Evolutionary conservation across 2,113 vertebrate species (phyloP).

Genomic region (Arizona elegans): DNA sequence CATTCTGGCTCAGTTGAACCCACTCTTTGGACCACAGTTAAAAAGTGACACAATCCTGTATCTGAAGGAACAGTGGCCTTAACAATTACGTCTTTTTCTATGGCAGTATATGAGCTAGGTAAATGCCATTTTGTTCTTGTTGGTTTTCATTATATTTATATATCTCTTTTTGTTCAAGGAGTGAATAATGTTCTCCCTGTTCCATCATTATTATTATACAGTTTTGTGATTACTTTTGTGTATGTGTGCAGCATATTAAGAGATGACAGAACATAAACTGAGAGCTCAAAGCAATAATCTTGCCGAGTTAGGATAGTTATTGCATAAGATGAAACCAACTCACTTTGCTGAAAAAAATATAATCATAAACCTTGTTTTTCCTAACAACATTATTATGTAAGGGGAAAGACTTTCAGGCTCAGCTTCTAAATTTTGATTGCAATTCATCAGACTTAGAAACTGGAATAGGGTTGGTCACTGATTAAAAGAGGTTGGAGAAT

Average conservation of each 20-base stretch:
- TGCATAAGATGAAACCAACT: neutral
- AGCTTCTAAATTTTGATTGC: neutral
- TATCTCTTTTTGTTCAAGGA: neutral
- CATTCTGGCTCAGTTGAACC: conserved; percentile 94
- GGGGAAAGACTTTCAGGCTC: neutral
- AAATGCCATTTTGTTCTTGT: conserved; percentile 41
- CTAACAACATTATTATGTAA: neutral
- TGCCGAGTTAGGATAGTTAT: neutral
- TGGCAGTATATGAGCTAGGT: conserved; percentile 55
- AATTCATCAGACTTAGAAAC: neutral
- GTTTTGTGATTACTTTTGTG: neutral
- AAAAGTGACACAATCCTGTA: conserved; percentile 87
- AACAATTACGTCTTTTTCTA: conserved; percentile 40
- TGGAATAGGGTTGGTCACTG: neutral
- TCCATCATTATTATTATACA: neutral
- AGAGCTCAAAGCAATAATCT: neutral
- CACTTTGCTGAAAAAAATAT: neutral
- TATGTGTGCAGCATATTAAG: neutral
- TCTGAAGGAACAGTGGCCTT: conserved; percentile 84
- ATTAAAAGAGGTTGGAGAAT: neutral
- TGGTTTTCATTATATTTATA: conserved; percentile 7
- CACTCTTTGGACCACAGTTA: conserved; percentile 88
- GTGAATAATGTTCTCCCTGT: neutral
- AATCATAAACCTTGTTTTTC: conserved; percentile 11
- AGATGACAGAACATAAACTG: neutral